Conservation (phyloP, 1,140 invertebrate species). For the Holcopasites calliopsidis region DNA sequence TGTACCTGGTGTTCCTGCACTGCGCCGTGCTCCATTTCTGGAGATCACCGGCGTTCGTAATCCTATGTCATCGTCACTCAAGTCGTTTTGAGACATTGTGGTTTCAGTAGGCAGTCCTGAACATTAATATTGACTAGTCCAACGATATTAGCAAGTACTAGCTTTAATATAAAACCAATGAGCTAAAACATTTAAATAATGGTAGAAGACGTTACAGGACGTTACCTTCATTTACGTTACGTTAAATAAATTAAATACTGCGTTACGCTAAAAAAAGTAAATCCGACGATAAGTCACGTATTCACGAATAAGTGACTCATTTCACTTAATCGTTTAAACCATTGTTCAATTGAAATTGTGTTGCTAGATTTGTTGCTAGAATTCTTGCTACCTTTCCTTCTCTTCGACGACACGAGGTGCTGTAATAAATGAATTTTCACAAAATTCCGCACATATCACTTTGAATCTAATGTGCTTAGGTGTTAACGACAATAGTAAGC, state of each 20-base stretch:
- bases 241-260: no score
- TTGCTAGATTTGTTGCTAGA: no score
- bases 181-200: no score
- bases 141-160: no score
- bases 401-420: not conserved
- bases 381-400: no score
- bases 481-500: not conserved
- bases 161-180: no score
- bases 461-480: not conserved
- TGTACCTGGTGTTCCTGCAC: constrained; percentile 42
- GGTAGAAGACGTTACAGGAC: not conserved
- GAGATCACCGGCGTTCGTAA: constrained; percentile 48
- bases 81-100: constrained; percentile 35
- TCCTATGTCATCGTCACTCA: constrained; percentile 64
- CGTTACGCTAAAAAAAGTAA: no score
- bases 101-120: not conserved
- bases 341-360: no score
- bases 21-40: constrained; percentile 42
- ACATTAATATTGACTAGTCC: not conserved
- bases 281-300: no score
- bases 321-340: no score
- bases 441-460: not conserved
- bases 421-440: not conserved
- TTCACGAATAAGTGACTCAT: no score
- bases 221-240: not conserved